These are phyloP conservation scores for Edolisoma coerulescens DNA, from an alignment of 2,113 vertebrate species.

Conservation along the genomic window DNA sequence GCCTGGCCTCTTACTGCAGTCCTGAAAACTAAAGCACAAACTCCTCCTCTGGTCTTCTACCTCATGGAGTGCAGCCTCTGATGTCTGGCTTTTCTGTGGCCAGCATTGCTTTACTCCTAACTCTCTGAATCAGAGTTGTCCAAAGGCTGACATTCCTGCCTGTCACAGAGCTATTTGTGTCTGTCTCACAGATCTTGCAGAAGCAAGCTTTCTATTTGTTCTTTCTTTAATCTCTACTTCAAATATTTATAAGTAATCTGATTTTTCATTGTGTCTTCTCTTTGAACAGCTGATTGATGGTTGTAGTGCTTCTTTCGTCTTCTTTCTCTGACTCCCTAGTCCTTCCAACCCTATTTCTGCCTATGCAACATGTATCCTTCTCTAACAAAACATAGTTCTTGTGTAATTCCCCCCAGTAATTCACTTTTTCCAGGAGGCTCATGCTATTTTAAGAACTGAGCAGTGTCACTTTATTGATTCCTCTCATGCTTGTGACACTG, in stretches of 20 bases:
- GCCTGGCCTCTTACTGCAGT: background rate
- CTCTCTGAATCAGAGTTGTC: background rate
- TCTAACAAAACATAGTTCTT: background rate
- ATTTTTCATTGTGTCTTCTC: background rate
- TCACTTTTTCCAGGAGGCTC: background rate
- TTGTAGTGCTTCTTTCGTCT: background rate
- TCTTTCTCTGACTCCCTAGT: background rate
- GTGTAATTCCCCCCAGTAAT: background rate
- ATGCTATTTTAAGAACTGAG: background rate
- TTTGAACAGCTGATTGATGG: background rate
- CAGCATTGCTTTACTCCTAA: background rate
- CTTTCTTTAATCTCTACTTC: background rate
- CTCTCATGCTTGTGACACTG: background rate
- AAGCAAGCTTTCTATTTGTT: background rate
- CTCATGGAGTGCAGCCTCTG: background rate
- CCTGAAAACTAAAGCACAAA: background rate
- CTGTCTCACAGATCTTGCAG: background rate
- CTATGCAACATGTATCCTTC: background rate
- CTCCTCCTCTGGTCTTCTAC: background rate
- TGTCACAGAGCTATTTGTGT: background rate
- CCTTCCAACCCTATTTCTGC: background rate
- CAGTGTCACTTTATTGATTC: background rate
- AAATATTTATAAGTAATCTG: background rate
- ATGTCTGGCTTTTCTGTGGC: background rate
- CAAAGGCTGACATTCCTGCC: background rate